Evolutionary conservation across 2,888 invertebrate species (phyloP).

Genomic region (Homarus gammarus): DNA sequence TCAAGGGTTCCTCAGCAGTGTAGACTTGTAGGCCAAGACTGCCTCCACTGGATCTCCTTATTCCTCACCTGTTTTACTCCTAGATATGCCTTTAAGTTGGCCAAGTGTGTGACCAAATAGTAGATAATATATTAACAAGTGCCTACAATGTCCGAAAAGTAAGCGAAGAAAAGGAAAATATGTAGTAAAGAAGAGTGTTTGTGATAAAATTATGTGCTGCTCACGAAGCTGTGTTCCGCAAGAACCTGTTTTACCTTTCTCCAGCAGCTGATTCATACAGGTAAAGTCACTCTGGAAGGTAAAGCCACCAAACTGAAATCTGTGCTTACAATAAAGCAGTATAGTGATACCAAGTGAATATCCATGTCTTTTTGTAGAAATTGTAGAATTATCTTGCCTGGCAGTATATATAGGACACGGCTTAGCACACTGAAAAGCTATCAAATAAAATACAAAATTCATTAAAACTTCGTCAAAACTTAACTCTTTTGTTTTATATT

Average conservation of each 20-base stretch:
- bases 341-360: neutral
- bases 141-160: neutral
- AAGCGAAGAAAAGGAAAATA: neutral
- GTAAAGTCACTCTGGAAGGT: neutral
- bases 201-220: neutral
- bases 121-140: neutral
- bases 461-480: too few species aligned
- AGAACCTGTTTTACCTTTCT: neutral
- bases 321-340: neutral
- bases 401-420: too few species aligned
- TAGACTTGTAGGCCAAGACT: neutral
- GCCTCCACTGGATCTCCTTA: neutral
- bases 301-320: neutral
- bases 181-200: neutral
- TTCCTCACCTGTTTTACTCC: neutral
- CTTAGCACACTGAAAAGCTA: too few species aligned
- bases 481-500: too few species aligned
- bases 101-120: neutral
- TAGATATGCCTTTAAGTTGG: neutral
- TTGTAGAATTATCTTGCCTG: too few species aligned
- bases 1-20: neutral
- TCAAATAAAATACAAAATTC: too few species aligned
- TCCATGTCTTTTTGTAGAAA: too few species aligned
- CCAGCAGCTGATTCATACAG: slow-evolving; percentile 6
- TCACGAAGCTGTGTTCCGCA: neutral